Percentiles rank a stretch among this genome's conserved stretches.
Evolutionary conservation across 2,113 vertebrate species (phyloP).

Genomic region (Turdus rufiventris): DNA sequence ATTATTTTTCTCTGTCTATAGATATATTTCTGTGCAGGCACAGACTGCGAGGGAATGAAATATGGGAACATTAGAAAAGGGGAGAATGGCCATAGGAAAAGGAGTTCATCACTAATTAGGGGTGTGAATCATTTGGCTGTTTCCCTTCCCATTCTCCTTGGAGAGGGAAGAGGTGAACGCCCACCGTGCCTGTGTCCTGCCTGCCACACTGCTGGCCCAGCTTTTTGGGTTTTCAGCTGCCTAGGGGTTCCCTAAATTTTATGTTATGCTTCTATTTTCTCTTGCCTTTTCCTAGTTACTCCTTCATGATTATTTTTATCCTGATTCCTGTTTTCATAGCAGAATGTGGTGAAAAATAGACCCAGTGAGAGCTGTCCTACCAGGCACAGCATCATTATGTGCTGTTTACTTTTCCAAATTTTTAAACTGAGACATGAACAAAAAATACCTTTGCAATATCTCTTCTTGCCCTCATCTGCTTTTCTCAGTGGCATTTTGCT

Average conservation of each 20-base stretch:
- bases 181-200: background rate
- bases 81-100: background rate
- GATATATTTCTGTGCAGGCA: background rate
- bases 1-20: background rate
- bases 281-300: background rate
- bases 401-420: background rate
- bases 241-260: background rate
- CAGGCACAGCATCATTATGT: background rate
- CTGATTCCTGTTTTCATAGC: background rate
- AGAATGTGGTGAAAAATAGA: background rate
- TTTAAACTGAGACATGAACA: background rate
- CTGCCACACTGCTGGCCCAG: background rate
- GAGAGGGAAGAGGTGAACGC: background rate
- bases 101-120: background rate
- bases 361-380: background rate
- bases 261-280: background rate
- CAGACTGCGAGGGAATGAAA: background rate
- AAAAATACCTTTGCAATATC: background rate
- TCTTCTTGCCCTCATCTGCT: background rate
- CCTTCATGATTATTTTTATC: background rate
- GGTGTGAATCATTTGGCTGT: background rate
- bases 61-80: background rate
- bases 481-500: background rate
- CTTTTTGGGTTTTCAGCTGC: background rate
- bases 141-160: background rate